Evolutionary conservation across 2,888 invertebrate species (phyloP).

Genomic region (Metellina segmentata): DNA sequence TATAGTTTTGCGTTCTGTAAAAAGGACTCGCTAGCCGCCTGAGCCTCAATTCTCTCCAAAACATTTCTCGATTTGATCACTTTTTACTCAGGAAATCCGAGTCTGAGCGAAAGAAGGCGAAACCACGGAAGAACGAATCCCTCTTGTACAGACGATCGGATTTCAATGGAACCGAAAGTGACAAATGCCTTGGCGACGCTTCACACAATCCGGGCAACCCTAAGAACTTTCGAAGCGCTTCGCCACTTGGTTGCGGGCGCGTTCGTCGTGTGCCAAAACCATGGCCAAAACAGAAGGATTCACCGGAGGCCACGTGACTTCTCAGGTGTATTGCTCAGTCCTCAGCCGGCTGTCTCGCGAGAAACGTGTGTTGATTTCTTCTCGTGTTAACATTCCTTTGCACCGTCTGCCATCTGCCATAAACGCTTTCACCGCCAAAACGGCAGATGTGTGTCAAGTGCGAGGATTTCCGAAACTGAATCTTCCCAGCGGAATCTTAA

Average conservation of each 20-base stretch:
- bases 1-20: too few relatives aligned
- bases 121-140: too few relatives aligned
- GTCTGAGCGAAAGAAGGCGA: too few relatives aligned
- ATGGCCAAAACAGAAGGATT: constrained; percentile 70
- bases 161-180: background rate
- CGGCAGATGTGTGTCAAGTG: constrained; percentile 43
- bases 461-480: background rate
- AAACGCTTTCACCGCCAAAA: background rate
- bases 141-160: too few relatives aligned
- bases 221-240: background rate
- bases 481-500: too few relatives aligned
- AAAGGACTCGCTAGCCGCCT: too few relatives aligned
- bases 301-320: constrained; percentile 54
- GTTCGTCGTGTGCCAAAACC: constrained; percentile 59
- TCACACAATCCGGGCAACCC: constrained; percentile 23
- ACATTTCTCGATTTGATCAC: too few relatives aligned
- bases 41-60: too few relatives aligned
- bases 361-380: constrained; percentile 8
- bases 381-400: background rate
- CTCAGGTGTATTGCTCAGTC: constrained; percentile 22
- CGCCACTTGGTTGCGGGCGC: constrained; percentile 5
- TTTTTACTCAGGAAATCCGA: too few relatives aligned
- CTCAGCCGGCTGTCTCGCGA: background rate
- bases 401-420: constrained; percentile 59
- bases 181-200: constrained; percentile 22